Evolutionary conservation across 1,140 invertebrate genomes (phyloP).

Genomic region (Lucilia sericata): DNA sequence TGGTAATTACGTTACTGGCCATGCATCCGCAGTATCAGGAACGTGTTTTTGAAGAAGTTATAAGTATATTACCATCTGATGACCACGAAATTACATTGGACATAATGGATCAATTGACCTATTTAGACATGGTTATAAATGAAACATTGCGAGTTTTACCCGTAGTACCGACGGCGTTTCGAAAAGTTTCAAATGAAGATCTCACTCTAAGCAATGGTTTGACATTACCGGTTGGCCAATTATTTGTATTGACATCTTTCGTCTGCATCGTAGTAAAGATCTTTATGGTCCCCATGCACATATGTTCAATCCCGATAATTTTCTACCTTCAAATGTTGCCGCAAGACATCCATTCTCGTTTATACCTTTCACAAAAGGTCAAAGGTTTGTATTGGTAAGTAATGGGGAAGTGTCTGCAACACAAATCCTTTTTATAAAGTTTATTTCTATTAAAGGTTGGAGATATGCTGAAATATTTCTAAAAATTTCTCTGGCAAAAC

Average conservation of each 20-base stretch:
- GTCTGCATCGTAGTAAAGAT: constrained; percentile 57
- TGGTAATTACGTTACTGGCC: constrained; percentile 55
- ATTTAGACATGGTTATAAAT: constrained; percentile 74
- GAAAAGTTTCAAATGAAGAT: constrained; percentile 18
- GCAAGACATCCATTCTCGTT: constrained; percentile 60
- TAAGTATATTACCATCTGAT: constrained; percentile 71
- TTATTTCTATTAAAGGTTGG: neutral
- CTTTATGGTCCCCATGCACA: constrained; percentile 60
- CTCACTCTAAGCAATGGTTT: constrained; percentile 50
- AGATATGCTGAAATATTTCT: constrained; percentile 6
- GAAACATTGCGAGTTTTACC: constrained; percentile 71
- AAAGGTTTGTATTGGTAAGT: constrained; percentile 60
- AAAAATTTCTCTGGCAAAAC: neutral
- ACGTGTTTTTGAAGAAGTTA: constrained; percentile 72
- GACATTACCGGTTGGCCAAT: constrained; percentile 53
- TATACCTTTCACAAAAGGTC: constrained; percentile 63
- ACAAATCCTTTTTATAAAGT: neutral
- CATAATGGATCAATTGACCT: constrained; percentile 73
- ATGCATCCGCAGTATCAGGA: constrained; percentile 69
- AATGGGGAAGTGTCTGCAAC: neutral
- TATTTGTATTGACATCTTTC: constrained; percentile 55
- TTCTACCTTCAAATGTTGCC: constrained; percentile 53
- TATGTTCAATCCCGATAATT: constrained; percentile 64
- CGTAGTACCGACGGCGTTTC: constrained; percentile 48
- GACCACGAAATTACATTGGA: constrained; percentile 70